These are phyloP conservation scores for Neelides sp. DNA, from an alignment of 1,140 invertebrate species.

Conservation along the genomic window DNA sequence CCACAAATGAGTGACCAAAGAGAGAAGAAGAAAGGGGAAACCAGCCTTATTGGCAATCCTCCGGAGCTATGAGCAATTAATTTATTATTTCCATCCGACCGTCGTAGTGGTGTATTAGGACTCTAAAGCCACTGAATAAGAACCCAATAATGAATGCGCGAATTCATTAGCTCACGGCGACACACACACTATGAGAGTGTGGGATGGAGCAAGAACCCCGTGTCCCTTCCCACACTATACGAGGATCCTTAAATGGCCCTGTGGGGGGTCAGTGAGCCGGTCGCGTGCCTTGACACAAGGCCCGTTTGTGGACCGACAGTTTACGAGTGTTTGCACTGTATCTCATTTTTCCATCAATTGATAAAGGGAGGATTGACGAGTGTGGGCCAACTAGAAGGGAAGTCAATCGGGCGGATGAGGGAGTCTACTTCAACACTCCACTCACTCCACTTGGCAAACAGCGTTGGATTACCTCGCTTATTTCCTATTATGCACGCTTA, in stretches of 20 bases:
- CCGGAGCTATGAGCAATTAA: too few relatives aligned
- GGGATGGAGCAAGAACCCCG: too few relatives aligned
- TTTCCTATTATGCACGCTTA: neutral
- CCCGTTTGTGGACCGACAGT: conserved; percentile 2
- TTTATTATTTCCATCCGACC: too few relatives aligned
- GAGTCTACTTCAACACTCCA: conserved; percentile 10
- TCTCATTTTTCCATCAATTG: conserved; percentile 13
- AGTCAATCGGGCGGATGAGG: conserved; percentile 2
- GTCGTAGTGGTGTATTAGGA: too few relatives aligned
- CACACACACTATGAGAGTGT: too few relatives aligned
- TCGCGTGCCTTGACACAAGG: conserved; percentile 21
- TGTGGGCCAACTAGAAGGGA: neutral
- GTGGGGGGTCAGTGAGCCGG: conserved; percentile 12
- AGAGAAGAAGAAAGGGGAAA: too few relatives aligned
- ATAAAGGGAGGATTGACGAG: neutral
- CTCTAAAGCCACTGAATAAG: too few relatives aligned
- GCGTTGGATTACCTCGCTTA: conserved; percentile 9
- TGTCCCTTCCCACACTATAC: too few relatives aligned
- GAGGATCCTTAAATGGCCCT: conserved; percentile 9
- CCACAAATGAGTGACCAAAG: too few relatives aligned
- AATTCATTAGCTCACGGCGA: too few relatives aligned
- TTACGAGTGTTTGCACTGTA: conserved; percentile 17
- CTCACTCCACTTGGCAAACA: conserved; percentile 14
- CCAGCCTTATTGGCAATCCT: too few relatives aligned
- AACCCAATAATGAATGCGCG: too few relatives aligned